Base-by-base conservation (phyloP, 2,113 vertebrate genomes). In the Cairina moschata region DNA sequence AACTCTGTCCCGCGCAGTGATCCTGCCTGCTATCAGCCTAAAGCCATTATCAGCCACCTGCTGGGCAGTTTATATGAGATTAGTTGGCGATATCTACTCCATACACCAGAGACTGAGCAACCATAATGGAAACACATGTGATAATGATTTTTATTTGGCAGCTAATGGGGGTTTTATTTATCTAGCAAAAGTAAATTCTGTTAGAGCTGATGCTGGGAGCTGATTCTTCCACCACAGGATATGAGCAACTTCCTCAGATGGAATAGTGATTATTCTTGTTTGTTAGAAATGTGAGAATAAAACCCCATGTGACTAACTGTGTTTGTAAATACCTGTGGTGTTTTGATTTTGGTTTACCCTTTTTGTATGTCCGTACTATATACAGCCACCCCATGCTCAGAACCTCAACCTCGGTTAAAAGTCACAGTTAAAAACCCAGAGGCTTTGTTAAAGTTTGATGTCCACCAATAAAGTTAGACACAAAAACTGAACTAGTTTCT, bases 181-280 rank as follows among this genome's bases (percentile, higher is more conserved):
- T 83, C 74, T 59, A 88, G 36, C 29, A 77, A 80, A 90, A 80
- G 31, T 40, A 93, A 93, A 86, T 74, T 86, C 44, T 90, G 72
- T 72, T 86, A 26, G 9, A 81, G 8, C 18, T 58, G 32, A 59
- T 55, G 72, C 68, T 83, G 74, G 60, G 36, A 93, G 73, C n/a
- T 16, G 52, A 38, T 75, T 86, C 20, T 86, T 83, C 69, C 52
- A 82, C 48, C 56, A 82, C 21, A 80, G 85, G 31, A 74, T 77
- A 83, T 8, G 6, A 94, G 9, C 40, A 85, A 18, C 59, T 83
- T 85, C 40, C 55, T 67, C 75, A 55, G 26, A 5, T 1, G 1
- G 10, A 71, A 20, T 8, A 12, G 16, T 48, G 44, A 3, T 76
- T 75, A 79, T 60, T 56, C 34, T 82, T 10, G 1, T 28, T n/a